These are phyloP conservation scores for Catharus bicknelli DNA, from an alignment of 2,113 vertebrate species.

Conservation along the genomic window DNA sequence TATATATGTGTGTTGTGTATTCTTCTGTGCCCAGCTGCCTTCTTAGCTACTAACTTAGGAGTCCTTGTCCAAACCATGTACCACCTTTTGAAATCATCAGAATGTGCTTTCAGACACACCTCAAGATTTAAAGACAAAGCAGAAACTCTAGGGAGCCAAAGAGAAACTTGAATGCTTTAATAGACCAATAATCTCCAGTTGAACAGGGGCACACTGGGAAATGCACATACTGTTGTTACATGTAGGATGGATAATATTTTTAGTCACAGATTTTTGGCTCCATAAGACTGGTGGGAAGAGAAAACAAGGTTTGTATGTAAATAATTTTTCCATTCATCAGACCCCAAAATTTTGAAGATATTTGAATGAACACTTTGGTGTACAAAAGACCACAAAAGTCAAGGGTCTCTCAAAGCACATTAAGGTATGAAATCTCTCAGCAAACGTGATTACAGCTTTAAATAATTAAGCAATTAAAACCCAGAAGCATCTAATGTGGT, in stretches of 20 bases:
- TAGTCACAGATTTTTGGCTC: neutral
- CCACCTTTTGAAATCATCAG: neutral
- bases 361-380: neutral
- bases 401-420: neutral
- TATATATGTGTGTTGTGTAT: neutral
- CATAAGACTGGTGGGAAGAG: neutral
- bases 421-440: neutral
- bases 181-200: neutral
- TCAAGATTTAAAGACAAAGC: neutral
- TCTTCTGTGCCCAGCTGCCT: neutral
- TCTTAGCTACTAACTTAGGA: neutral
- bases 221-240: neutral
- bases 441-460: slow-evolving; percentile 10
- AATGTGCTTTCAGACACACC: neutral
- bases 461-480: slow-evolving; percentile 14
- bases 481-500: neutral
- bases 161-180: neutral
- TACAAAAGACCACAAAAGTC: neutral
- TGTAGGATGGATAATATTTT: neutral
- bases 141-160: neutral
- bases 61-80: neutral
- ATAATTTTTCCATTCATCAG: neutral
- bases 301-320: neutral
- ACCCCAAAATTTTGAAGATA: neutral
- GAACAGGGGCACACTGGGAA: neutral